phyloP scores from a whole-genome alignment of 2,113 vertebrate species.

The Cynopterus brachyotis region DNA sequence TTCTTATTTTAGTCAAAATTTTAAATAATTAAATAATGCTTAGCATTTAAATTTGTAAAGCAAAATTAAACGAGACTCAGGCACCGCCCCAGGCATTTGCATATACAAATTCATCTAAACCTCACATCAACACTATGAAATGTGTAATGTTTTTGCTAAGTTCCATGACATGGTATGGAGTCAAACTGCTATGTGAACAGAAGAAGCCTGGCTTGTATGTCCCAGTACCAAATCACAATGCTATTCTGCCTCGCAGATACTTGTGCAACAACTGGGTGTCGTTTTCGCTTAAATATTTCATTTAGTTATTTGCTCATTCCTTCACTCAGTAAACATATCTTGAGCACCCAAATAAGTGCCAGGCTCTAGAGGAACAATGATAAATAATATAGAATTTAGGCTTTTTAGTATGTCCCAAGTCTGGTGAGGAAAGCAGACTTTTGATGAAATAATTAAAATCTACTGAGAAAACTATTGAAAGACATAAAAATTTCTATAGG shows the following conservation, averaged over 20 bases:
- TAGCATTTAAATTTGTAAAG: conserved; percentile 10
- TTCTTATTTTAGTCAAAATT: not conserved
- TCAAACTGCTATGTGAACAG: fast-evolving
- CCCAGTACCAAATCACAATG: too few relatives aligned
- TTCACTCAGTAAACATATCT: not conserved
- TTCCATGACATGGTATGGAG: not conserved
- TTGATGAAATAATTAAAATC: not conserved
- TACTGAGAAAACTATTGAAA: not conserved
- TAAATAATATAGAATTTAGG: not conserved
- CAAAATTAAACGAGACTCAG: not conserved
- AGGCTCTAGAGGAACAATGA: not conserved
- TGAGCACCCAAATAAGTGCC: not conserved
- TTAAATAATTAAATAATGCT: conserved; percentile 1
- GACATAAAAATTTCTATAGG: not conserved
- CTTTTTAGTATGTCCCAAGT: not conserved
- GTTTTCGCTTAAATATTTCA: not conserved
- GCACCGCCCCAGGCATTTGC: not conserved
- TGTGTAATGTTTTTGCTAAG: not conserved
- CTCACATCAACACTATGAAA: not conserved
- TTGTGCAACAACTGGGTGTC: not conserved
- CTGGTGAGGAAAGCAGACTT: not conserved
- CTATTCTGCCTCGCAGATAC: not conserved
- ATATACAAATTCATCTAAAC: not conserved
- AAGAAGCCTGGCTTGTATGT: not conserved
- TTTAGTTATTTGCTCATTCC: not conserved